phyloP scores from a whole-genome alignment of 2,797 vertebrate species.

The Eulemur mongoz region DNA sequence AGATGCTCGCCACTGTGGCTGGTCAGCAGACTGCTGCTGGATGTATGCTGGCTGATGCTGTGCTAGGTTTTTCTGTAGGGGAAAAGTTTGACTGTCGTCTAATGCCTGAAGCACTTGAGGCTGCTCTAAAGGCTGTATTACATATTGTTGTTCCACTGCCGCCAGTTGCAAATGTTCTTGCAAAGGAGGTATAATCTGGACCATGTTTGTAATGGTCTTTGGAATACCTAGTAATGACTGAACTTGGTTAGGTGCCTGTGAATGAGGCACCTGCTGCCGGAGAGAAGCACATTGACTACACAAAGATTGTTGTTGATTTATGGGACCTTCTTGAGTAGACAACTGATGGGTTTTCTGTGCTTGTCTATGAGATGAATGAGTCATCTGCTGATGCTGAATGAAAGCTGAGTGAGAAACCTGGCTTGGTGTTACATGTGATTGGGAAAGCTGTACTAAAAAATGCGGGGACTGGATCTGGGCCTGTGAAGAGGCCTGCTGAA shows the following conservation, averaged over 20 bases:
- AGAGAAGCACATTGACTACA: constrained; percentile 20
- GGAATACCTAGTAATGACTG: constrained; percentile 9
- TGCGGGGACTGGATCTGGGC: background rate
- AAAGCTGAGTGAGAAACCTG: constrained; percentile 29
- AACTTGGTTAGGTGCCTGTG: background rate
- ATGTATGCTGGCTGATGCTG: constrained; percentile 4
- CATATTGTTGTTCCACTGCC: background rate
- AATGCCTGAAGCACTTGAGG: constrained; percentile 36
- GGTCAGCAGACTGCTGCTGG: constrained; percentile 28
- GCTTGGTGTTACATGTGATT: background rate
- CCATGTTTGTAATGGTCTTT: constrained; percentile 19
- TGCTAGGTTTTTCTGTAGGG: background rate
- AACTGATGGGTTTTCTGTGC: constrained; percentile 16
- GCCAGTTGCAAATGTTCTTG: constrained; percentile 1
- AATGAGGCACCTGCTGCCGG: constrained; percentile 18
- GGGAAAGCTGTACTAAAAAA: background rate
- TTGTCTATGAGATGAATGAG: constrained; percentile 31
- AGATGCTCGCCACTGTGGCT: background rate
- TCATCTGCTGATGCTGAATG: constrained; percentile 25
- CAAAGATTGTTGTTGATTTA: constrained; percentile 50
- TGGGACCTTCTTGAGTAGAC: background rate
- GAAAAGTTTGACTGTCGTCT: constrained; percentile 50
- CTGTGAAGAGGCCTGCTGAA: background rate
- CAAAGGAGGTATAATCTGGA: background rate
- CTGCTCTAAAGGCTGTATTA: constrained; percentile 31